Conservation (phyloP, 2,797 vertebrate genomes). For the Sebastes variabilis region DNA sequence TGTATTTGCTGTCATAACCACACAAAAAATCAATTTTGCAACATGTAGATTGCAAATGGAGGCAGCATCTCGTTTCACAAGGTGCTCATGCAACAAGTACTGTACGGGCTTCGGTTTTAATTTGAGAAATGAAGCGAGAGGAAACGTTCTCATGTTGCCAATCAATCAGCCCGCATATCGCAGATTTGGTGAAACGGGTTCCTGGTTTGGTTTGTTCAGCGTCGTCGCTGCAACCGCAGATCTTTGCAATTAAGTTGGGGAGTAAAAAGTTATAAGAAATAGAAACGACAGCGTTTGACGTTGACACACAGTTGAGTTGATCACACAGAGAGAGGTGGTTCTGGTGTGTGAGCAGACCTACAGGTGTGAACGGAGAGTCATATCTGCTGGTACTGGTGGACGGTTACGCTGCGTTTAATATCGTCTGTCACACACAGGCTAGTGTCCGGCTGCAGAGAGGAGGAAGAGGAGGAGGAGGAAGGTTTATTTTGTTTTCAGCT, state of each 20-base stretch:
- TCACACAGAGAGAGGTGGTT: background rate
- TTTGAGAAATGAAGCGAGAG: background rate
- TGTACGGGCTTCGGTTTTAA: background rate
- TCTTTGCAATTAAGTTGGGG: background rate
- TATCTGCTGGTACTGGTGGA: constrained; percentile 13
- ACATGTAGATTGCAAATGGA: background rate
- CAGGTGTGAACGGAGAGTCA: constrained; percentile 4
- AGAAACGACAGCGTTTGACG: background rate
- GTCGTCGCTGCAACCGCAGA: background rate
- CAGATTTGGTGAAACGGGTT: background rate
- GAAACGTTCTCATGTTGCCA: background rate
- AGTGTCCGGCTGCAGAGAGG: background rate
- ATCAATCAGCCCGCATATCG: background rate
- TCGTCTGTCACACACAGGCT: constrained; percentile 34
- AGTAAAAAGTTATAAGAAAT: background rate
- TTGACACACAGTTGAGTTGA: background rate
- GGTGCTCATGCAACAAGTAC: background rate
- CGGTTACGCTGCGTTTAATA: constrained; percentile 30
- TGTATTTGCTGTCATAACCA: too few species aligned
- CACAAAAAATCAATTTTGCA: background rate
- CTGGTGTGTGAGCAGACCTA: constrained; percentile 6
- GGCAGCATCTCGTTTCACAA: background rate
- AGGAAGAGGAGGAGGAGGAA: background rate
- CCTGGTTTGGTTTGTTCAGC: background rate
- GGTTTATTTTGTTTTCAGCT: constrained; percentile 11